phyloP scores from a whole-genome alignment of 2,113 vertebrate genomes.

The Marmota monax region DNA sequence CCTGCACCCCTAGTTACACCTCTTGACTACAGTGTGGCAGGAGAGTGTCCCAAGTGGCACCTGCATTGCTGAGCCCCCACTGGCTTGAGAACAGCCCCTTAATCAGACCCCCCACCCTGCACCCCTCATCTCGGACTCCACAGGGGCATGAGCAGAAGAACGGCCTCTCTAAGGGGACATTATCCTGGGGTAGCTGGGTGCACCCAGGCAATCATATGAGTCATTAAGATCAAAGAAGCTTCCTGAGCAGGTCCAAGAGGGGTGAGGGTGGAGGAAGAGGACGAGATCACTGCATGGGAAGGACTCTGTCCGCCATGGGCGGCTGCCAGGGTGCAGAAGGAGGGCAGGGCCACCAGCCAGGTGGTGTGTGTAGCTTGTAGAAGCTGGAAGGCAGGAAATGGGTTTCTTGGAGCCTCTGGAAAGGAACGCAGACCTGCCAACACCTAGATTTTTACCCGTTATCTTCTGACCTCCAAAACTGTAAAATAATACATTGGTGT shows the following conservation, averaged over 20 bases:
- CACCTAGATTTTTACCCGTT: not conserved
- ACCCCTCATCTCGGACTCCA: not conserved
- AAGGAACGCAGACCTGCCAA: not conserved
- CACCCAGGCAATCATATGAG: not conserved
- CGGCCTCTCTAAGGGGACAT: not conserved
- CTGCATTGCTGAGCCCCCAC: not conserved
- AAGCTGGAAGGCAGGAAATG: not conserved
- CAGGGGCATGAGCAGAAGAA: not conserved
- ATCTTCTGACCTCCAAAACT: not conserved
- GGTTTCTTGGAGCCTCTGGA: not conserved
- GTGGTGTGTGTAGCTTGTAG: not conserved
- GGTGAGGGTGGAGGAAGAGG: not conserved
- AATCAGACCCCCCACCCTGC: not conserved
- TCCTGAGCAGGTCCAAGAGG: not conserved
- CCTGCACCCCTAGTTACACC: not conserved
- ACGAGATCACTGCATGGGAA: not conserved
- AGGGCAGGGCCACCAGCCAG: not conserved
- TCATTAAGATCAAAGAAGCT: not conserved
- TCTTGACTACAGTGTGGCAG: accelerated
- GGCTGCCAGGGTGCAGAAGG: not conserved
- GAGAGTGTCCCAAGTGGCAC: not conserved
- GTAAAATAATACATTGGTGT: not conserved
- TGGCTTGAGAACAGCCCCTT: not conserved
- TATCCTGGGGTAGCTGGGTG: not conserved
- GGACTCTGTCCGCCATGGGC: not conserved